Percentiles rank a stretch among this genome's conserved stretches.
phyloP scores from a whole-genome alignment of 2,113 vertebrate genomes.

The Trichomycterus rosablanca region DNA sequence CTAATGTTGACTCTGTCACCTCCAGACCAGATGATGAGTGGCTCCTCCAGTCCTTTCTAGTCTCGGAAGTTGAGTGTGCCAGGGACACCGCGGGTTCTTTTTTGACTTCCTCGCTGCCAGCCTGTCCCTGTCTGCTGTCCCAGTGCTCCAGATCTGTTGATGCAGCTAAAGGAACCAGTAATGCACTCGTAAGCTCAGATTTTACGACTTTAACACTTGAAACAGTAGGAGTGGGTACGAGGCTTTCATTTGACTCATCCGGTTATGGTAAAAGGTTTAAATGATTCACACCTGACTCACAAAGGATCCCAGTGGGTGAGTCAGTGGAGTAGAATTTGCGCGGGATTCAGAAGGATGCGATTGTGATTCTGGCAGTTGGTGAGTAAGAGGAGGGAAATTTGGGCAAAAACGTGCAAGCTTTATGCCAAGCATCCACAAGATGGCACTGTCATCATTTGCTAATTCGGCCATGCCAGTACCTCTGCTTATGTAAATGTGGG shows the following conservation, averaged over 20 bases:
- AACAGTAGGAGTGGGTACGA: constrained; percentile 4
- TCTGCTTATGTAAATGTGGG: constrained; percentile 34
- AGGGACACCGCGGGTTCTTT: background rate
- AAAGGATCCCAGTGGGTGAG: constrained; percentile 24
- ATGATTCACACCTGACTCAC: constrained; percentile 44
- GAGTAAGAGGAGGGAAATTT: constrained; percentile 34
- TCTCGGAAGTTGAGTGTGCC: background rate
- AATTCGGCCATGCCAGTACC: background rate
- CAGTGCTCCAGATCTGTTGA: background rate
- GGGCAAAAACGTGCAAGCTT: background rate
- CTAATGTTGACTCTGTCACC: background rate
- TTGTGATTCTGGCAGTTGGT: constrained; percentile 21
- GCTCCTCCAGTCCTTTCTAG: background rate
- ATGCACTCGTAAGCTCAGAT: constrained; percentile 21
- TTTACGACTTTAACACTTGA: constrained; percentile 1
- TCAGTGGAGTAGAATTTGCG: constrained; percentile 34
- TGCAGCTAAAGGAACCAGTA: background rate
- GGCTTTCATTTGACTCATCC: constrained; percentile 37
- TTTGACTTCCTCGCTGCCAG: background rate
- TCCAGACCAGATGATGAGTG: background rate
- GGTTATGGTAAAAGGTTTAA: constrained; percentile 35
- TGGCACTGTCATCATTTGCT: constrained; percentile 28
- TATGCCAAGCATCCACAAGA: constrained; percentile 32
- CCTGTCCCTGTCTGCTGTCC: background rate
- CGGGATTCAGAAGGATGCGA: constrained; percentile 27